These are phyloP conservation scores for Perca fluviatilis DNA, from an alignment of 2,113 vertebrate genomes.

Conservation along the genomic window DNA sequence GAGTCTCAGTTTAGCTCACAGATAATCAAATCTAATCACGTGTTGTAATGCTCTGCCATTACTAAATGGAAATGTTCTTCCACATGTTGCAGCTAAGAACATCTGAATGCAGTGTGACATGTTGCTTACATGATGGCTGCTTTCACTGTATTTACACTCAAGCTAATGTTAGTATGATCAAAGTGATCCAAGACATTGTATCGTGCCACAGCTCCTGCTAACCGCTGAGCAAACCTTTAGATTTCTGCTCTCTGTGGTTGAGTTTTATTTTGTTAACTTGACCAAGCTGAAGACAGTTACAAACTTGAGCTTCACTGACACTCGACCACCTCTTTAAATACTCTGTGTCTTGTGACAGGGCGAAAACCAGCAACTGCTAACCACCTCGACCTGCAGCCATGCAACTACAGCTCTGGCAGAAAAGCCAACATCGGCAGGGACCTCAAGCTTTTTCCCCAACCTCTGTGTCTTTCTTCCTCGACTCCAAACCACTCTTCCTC, in stretches of 20 bases:
- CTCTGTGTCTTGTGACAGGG: constrained; percentile 73
- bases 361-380: constrained; percentile 83
- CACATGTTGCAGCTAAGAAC: background rate
- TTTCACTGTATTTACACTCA: constrained; percentile 36
- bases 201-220: background rate
- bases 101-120: constrained; percentile 27
- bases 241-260: background rate
- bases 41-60: constrained; percentile 1
- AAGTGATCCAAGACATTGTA: constrained; percentile 24
- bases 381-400: constrained; percentile 29
- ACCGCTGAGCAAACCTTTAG: background rate
- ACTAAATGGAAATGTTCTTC: background rate
- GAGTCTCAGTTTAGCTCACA: background rate
- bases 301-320: constrained; percentile 25
- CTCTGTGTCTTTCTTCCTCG: constrained; percentile 37
- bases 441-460: constrained; percentile 61
- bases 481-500: constrained; percentile 47
- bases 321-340: constrained; percentile 5
- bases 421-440: constrained; percentile 76
- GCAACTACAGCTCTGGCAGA: constrained; percentile 42
- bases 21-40: background rate
- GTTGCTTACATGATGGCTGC: constrained; percentile 32
- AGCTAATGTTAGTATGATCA: constrained; percentile 7
- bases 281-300: background rate
- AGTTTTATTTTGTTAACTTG: background rate